These are phyloP conservation scores for Galerucella pusilla DNA, from an alignment of 2,888 invertebrate species.

Conservation along the genomic window DNA sequence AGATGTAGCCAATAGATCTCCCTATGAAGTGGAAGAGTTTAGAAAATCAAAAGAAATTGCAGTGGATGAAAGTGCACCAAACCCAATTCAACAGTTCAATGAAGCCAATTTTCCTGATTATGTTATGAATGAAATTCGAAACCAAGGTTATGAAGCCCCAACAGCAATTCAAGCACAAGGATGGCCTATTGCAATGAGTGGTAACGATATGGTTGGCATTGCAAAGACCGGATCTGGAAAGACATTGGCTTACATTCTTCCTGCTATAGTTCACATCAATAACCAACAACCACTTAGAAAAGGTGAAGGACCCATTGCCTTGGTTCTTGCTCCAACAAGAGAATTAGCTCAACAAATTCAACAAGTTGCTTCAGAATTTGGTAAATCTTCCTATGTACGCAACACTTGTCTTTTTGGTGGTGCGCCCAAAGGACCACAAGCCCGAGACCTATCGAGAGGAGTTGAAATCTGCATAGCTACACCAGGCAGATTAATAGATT, in stretches of 20 bases:
- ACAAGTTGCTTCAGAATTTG: constrained; percentile 87
- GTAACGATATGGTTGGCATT: constrained; percentile 87
- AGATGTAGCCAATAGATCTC: constrained; percentile 72
- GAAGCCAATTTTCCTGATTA: constrained; percentile 85
- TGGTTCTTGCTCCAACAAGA: constrained; percentile 82
- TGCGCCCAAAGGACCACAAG: constrained; percentile 88
- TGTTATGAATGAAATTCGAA: constrained; percentile 77
- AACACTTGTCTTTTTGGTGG: constrained; percentile 92
- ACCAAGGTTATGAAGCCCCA: constrained; percentile 81
- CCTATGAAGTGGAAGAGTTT: constrained; percentile 78
- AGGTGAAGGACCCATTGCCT: constrained; percentile 85
- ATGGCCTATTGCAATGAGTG: constrained; percentile 88
- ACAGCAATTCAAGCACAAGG: constrained; percentile 90
- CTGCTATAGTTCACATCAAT: constrained; percentile 88
- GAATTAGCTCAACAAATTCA: constrained; percentile 82
- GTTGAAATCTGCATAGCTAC: constrained; percentile 91
- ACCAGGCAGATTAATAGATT: constrained; percentile 86
- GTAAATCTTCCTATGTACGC: constrained; percentile 80
- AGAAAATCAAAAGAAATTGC: constrained; percentile 85
- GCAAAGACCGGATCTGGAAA: constrained; percentile 87
- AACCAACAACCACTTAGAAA: constrained; percentile 73
- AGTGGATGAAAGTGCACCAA: constrained; percentile 79
- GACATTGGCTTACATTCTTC: constrained; percentile 82
- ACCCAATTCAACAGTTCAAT: constrained; percentile 81
- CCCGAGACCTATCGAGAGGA: constrained; percentile 75